Conservation (phyloP, 2,888 invertebrate species). For the Psylliodes chrysocephalus region DNA sequence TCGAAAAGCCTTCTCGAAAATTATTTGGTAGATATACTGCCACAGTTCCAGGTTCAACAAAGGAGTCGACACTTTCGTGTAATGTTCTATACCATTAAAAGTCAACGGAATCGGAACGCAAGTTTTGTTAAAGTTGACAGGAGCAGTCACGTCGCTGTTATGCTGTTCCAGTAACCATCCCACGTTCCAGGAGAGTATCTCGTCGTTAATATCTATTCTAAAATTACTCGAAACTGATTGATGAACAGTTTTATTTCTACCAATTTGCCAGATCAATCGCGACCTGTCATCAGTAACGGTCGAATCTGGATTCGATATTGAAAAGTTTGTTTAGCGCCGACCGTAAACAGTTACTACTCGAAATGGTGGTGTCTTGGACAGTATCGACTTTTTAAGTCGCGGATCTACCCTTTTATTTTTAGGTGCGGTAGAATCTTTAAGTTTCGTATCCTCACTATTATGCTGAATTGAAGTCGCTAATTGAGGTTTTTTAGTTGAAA, state of each 20-base stretch:
- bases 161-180: conserved; percentile 72
- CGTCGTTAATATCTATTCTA: conserved; percentile 58
- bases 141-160: conserved; percentile 66
- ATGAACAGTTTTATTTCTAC: background rate
- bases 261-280: conserved; percentile 26
- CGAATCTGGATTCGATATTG: conserved; percentile 26
- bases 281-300: conserved; percentile 28
- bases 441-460: too few relatives aligned
- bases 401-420: background rate
- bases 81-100: conserved; percentile 70
- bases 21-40: conserved; percentile 60
- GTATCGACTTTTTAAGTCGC: background rate
- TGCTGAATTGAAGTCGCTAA: background rate
- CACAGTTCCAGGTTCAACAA: conserved; percentile 73
- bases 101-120: conserved; percentile 68
- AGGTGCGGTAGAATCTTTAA: too few relatives aligned
- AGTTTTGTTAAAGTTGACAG: conserved; percentile 63
- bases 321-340: background rate
- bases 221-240: conserved; percentile 20
- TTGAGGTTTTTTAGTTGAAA: background rate
- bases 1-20: conserved; percentile 36
- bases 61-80: conserved; percentile 69
- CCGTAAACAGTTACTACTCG: conserved; percentile 27
- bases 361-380: conserved; percentile 36
- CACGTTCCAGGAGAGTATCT: conserved; percentile 73